Evolutionary conservation across 2,888 invertebrate genomes (phyloP), one percentile per base, ranked within the genome.

Genomic region (Leptinotarsa peninsularis): DNA sequence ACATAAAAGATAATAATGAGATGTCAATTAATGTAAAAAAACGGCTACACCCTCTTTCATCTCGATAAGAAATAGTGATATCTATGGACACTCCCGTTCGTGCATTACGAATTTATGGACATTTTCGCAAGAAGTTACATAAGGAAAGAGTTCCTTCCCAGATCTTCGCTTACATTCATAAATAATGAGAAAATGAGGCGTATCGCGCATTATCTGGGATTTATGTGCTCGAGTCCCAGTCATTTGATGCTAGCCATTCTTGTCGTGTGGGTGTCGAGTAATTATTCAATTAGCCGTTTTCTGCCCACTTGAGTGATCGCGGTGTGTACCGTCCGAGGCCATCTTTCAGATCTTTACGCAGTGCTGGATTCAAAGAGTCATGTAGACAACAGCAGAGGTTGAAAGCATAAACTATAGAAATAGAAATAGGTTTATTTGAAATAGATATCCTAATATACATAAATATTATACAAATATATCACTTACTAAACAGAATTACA

Each of bases 211-310:
- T 33, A 63, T 63, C 33, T 10, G 33, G 63, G 63, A 63, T 63
- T 63, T 63, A 63, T 63, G 63, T 63, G 5, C 17, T 63, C 63
- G 27, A 15, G 27, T 21, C 23, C 21, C 21, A 60, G 60, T 60
- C 27, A 60, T 60, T 68, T 54, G 27, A 52, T 49, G 58, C 58
- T 58, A 43, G 70, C 49, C 56, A 54, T 52, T 70, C 58, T 23
- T 14, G 52, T 18, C 58, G 71, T 49, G 71, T 71, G 60, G 71
- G 71, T 23, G 71, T 63, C 17, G 21, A 23, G 71, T 71, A 71
- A 71, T 71, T 60, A 73, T 73, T 68, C 67, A 73, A 73, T 73
- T 73, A 73, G 50, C 73, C 60, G 67, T 73, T 73, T 73, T 60
- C 73, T 73, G 33, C 73, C 73, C 73, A 73, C 73, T 68, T 60